These are phyloP conservation scores for Ploceus nigricollis DNA, from an alignment of 2,113 vertebrate species.

Conservation along the genomic window DNA sequence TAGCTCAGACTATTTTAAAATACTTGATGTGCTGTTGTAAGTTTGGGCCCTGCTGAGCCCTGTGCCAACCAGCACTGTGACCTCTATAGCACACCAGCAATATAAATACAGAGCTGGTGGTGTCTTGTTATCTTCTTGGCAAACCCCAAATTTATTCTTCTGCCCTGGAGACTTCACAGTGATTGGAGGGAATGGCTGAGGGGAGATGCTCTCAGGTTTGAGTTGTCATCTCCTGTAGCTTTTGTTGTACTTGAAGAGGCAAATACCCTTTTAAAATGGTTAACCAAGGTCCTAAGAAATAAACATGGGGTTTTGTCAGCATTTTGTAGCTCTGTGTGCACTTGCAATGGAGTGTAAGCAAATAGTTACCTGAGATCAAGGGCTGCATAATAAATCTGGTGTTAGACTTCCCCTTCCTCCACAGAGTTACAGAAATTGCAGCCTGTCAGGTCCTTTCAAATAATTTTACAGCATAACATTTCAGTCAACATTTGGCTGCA, in stretches of 20 bases:
- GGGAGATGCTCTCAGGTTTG: background rate
- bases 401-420: background rate
- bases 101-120: background rate
- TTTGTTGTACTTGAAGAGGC: background rate
- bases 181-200: background rate
- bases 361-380: background rate
- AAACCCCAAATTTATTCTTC: background rate
- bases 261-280: background rate
- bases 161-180: background rate
- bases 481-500: constrained; percentile 5
- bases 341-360: background rate
- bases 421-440: background rate
- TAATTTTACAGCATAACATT: background rate
- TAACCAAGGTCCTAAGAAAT: background rate
- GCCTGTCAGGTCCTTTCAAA: background rate
- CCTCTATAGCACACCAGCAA: background rate
- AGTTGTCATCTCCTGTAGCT: background rate
- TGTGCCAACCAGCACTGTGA: background rate
- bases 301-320: background rate
- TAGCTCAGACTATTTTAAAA: background rate
- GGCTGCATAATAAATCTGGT: background rate
- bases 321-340: background rate
- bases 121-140: background rate
- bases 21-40: background rate
- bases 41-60: background rate